Evolutionary conservation across 1,140 invertebrate species (phyloP).

Genomic region (Orussus abietinus): DNA sequence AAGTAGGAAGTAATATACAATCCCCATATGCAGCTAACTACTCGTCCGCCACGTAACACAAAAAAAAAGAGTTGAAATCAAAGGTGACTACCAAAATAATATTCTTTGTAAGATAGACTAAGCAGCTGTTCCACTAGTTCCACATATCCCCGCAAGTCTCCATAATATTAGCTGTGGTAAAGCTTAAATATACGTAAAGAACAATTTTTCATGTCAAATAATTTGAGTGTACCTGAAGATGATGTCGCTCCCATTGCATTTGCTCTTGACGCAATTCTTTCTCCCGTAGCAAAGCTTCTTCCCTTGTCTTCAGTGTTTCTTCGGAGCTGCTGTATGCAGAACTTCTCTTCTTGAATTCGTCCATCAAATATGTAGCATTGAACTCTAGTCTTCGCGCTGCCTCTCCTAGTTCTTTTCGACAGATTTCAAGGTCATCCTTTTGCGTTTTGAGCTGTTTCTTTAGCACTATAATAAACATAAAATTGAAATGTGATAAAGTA

Average conservation of each 20-base stretch:
- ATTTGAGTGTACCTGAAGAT: slow-evolving; percentile 32
- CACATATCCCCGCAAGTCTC: too few species aligned
- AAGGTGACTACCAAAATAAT: too few species aligned
- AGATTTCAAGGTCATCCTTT: slow-evolving; percentile 24
- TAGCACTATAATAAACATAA: slow-evolving; percentile 37
- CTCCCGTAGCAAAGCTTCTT: slow-evolving; percentile 35
- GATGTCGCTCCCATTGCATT: slow-evolving; percentile 39
- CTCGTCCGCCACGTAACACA: too few species aligned
- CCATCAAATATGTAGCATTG: slow-evolving; percentile 23
- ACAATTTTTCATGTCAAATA: slow-evolving; percentile 4
- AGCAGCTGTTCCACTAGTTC: too few species aligned
- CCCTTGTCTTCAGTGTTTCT: slow-evolving; percentile 30
- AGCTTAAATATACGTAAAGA: too few species aligned
- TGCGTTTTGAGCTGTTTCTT: slow-evolving; percentile 34
- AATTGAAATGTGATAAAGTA: too few species aligned
- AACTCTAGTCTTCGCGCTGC: slow-evolving; percentile 33
- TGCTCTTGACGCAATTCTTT: slow-evolving; percentile 43
- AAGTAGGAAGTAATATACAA: too few species aligned
- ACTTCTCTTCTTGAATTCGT: slow-evolving; percentile 37
- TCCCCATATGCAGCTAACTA: too few species aligned
- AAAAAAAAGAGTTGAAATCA: too few species aligned
- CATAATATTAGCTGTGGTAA: too few species aligned
- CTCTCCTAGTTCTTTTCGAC: slow-evolving; percentile 34
- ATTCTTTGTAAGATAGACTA: too few species aligned
- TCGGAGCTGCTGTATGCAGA: slow-evolving; percentile 27